Conservation (phyloP, 2,888 invertebrate genomes). For the Luperina testacea region DNA sequence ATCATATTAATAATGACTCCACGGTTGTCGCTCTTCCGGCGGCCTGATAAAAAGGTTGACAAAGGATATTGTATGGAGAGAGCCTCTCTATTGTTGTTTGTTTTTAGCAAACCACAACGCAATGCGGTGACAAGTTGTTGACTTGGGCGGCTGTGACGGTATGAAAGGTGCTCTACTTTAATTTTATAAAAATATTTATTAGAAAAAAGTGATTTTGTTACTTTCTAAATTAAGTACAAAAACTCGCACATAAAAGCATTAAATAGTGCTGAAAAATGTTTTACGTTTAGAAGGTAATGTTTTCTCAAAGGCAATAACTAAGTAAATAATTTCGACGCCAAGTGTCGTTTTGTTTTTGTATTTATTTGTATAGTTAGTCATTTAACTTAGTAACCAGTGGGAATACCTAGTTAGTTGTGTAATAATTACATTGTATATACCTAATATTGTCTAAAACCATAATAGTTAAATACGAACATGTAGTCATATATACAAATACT, state of each 20-base stretch:
- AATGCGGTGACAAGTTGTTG: conserved; percentile 87
- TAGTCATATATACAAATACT: not conserved
- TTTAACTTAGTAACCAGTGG: not conserved
- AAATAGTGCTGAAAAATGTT: not conserved
- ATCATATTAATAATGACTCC: conserved; percentile 61
- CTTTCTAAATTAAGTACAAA: not conserved
- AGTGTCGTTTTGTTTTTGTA: not conserved
- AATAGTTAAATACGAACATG: not conserved
- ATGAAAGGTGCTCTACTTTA: conserved; percentile 75
- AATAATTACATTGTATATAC: not conserved
- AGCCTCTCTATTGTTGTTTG: conserved; percentile 86
- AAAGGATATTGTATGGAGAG: conserved; percentile 89
- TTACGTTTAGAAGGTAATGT: not conserved
- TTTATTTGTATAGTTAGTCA: not conserved
- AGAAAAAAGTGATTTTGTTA: not conserved
- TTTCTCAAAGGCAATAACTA: not conserved
- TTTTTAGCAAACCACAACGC: conserved; percentile 84
- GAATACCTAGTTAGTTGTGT: not conserved
- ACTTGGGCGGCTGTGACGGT: conserved; percentile 72
- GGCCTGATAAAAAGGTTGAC: conserved; percentile 88
- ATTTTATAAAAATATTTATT: not conserved
- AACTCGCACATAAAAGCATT: not conserved
- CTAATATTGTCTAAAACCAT: not conserved
- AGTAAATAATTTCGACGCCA: not conserved
- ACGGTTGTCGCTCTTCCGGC: conserved; percentile 69